Base-by-base conservation (phyloP, 2,888 invertebrate species). In the Miltochrista miniata region DNA sequence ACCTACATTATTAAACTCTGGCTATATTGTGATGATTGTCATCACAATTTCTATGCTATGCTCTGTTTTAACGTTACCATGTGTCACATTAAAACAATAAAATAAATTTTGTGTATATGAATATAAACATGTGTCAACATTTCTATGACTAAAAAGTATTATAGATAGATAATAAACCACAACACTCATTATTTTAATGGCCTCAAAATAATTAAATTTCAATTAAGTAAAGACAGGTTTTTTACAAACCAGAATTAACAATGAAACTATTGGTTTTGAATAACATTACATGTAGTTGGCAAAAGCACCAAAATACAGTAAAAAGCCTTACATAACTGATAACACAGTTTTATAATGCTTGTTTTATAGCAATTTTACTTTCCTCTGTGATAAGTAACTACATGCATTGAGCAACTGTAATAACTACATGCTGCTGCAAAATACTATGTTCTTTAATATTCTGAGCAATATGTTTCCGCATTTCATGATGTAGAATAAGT, bases 261-360 rank as follows among this genome's bases (percentile, higher is more conserved):
- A 24, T 24, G 18, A 24, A 61, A 18, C 49, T 61, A 64, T 67
- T 68, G 62, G 65, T 62, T 59, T 48, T 63, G 54, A 61, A 52
- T 59, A 62, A 61, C 62, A 65, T 64, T 70, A 67, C 54, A 51
- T 60, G 61, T 48, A 66, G 64, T 70, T 71, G 66, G 74, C 76
- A 79, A 79, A 66, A 62, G 66, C 69, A 79, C 64, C 72, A 76
- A 61, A 75, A 69, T 68, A 70, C 72, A 75, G 70, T 75, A 74
- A 76, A 70, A 76, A 72, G 73, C 61, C 79, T 86, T 87, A 85
- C 74, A 82, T 83, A 87, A 85, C 81, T 81, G 90, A 90, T 90
- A 89, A 87, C 79, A 76, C 70, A 70, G 71, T 76, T 83, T 85
- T 87, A 81, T 79, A 79, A 71, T 73, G 74, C 68, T 57, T 54